These are phyloP conservation scores for Synergus itoensis DNA, from an alignment of 2,888 invertebrate species.

Conservation along the genomic window DNA sequence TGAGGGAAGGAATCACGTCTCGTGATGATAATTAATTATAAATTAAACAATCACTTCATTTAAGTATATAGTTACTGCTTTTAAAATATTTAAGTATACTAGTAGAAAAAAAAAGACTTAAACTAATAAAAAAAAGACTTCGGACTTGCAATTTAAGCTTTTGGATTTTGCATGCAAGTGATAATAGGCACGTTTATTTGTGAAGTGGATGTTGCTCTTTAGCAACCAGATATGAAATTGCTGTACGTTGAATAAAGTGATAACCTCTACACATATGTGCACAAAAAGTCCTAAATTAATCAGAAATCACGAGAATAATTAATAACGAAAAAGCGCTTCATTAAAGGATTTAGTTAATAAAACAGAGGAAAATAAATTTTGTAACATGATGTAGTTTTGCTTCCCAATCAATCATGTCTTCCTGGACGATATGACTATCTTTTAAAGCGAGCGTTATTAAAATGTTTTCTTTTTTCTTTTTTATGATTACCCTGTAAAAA, in stretches of 20 bases:
- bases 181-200: conserved; percentile 1
- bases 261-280: conserved; percentile 11
- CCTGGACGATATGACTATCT: conserved; percentile 32
- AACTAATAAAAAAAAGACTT: not conserved
- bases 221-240: conserved; percentile 33
- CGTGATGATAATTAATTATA: too few relatives aligned
- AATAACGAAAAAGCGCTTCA: not conserved
- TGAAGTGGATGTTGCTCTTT: conserved; percentile 18
- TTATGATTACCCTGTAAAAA: not conserved
- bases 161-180: not conserved
- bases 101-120: not conserved
- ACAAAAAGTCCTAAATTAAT: not conserved
- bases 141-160: not conserved
- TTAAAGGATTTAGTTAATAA: not conserved
- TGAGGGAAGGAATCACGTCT: too few relatives aligned
- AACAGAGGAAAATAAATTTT: conserved; percentile 26
- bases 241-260: conserved; percentile 23
- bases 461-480: not conserved
- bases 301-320: too few relatives aligned
- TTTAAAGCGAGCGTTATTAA: not conserved
- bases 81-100: too few relatives aligned
- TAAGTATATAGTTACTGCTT: too few relatives aligned
- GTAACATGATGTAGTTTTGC: conserved; percentile 24
- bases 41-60: too few relatives aligned
- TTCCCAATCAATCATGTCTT: conserved; percentile 32